Conservation (phyloP, 2,888 invertebrate species). For the Boloria selene region DNA sequence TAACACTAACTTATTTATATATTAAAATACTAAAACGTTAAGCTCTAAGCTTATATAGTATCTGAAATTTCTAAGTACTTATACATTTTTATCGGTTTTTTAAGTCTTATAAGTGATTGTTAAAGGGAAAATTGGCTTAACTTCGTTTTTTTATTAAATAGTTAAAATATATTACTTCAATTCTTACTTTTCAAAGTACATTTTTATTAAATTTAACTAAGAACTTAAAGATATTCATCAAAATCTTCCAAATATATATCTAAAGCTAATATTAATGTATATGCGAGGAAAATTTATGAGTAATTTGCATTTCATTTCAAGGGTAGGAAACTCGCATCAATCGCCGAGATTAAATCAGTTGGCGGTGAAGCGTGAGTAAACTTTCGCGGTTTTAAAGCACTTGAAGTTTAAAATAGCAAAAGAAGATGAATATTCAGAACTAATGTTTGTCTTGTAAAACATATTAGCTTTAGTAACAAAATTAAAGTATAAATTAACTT, state of each 20-base stretch:
- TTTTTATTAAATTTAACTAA: too few relatives aligned
- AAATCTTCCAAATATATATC: not conserved
- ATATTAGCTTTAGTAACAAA: not conserved
- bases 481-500: too few relatives aligned
- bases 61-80: too few relatives aligned
- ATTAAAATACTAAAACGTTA: too few relatives aligned
- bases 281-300: slow-evolving; percentile 34
- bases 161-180: too few relatives aligned
- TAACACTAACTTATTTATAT: too few relatives aligned
- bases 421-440: slow-evolving; percentile 7
- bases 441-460: not conserved
- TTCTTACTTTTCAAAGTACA: too few relatives aligned
- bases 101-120: too few relatives aligned
- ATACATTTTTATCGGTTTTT: too few relatives aligned
- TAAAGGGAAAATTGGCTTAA: too few relatives aligned
- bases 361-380: slow-evolving; percentile 12
- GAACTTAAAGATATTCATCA: not conserved
- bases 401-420: slow-evolving; percentile 3
- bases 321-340: slow-evolving; percentile 33
- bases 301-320: slow-evolving; percentile 37
- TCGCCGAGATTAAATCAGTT: slow-evolving; percentile 33
- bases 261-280: slow-evolving; percentile 16
- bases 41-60: too few relatives aligned
- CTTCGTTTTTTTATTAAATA: too few relatives aligned
- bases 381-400: slow-evolving; percentile 6